These are phyloP conservation scores for Dexiosoma caninum DNA, from an alignment of 2,888 invertebrate species.

Conservation along the genomic window DNA sequence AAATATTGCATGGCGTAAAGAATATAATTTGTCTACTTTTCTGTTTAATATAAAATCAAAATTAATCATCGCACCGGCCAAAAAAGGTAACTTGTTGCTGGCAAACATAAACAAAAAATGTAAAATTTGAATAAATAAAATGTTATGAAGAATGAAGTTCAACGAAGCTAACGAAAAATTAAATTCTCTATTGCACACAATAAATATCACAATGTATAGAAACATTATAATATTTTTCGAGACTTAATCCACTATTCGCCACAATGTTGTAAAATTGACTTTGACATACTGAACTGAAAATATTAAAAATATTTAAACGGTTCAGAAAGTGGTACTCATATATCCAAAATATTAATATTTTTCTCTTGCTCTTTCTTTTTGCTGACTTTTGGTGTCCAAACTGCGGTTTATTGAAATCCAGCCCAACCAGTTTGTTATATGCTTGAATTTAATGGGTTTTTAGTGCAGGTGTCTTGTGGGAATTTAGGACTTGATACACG, in stretches of 20 bases:
- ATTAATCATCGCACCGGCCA: constrained; percentile 29
- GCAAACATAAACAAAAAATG: constrained; percentile 3
- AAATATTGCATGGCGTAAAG: neutral
- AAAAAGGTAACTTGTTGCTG: constrained; percentile 40
- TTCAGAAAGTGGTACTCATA: neutral
- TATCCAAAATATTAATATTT: constrained; percentile 12
- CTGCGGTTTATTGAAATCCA: neutral
- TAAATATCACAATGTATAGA: too few species aligned
- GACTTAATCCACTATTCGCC: neutral
- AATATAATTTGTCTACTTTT: constrained; percentile 33
- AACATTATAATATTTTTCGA: neutral
- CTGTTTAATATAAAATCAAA: neutral
- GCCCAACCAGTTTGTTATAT: neutral
- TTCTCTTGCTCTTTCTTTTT: neutral
- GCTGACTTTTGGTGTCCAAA: neutral
- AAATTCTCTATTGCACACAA: too few species aligned
- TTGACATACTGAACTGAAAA: constrained; percentile 62
- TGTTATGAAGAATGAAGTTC: too few species aligned
- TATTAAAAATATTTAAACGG: neutral
- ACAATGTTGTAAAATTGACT: constrained; percentile 67
- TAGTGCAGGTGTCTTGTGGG: neutral
- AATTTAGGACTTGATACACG: neutral
- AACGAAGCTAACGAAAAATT: too few species aligned
- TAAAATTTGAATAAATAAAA: neutral
- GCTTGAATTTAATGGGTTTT: neutral